A percentile compares a stretch with the other conserved stretches of the same genome.
These are phyloP conservation scores for Thermophis baileyi DNA, from an alignment of 2,113 vertebrate species.

Conservation along the genomic window DNA sequence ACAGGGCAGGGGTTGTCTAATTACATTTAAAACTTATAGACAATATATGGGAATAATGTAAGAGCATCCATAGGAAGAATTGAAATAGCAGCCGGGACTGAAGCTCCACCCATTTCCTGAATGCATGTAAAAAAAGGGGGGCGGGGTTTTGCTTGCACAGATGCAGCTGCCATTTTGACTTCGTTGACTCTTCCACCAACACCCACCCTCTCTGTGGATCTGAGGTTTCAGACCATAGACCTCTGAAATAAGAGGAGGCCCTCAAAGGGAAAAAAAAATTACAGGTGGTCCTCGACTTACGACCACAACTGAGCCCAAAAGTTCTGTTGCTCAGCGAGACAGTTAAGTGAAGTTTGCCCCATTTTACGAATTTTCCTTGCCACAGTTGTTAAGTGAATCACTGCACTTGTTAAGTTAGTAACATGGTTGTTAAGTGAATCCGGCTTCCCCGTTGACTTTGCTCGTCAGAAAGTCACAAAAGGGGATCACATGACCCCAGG, in stretches of 20 bases:
- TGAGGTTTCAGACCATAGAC: not conserved
- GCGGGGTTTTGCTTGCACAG: not conserved
- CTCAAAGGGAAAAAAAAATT: not conserved
- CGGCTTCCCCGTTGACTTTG: too few species aligned
- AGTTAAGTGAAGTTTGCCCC: not conserved
- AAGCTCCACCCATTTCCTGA: not conserved
- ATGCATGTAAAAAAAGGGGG: not conserved
- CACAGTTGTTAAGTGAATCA: not conserved
- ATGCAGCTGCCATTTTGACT: not conserved
- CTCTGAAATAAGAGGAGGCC: not conserved
- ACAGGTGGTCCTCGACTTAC: not conserved
- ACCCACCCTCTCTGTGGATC: not conserved
- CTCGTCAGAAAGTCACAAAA: not conserved
- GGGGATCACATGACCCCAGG: accelerated
- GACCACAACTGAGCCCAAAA: not conserved
- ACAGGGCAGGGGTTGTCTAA: too few species aligned
- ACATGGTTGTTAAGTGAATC: not conserved
- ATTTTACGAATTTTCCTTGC: not conserved
- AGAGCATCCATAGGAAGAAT: not conserved
- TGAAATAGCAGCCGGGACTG: not conserved
- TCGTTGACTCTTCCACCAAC: not conserved
- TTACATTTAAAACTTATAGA: too few species aligned
- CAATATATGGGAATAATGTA: not conserved
- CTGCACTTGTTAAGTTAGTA: not conserved
- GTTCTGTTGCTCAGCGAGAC: not conserved